Percentiles rank a stretch among this genome's conserved stretches.
Conservation (phyloP, 2,113 vertebrate genomes). For the Channa maculata region DNA sequence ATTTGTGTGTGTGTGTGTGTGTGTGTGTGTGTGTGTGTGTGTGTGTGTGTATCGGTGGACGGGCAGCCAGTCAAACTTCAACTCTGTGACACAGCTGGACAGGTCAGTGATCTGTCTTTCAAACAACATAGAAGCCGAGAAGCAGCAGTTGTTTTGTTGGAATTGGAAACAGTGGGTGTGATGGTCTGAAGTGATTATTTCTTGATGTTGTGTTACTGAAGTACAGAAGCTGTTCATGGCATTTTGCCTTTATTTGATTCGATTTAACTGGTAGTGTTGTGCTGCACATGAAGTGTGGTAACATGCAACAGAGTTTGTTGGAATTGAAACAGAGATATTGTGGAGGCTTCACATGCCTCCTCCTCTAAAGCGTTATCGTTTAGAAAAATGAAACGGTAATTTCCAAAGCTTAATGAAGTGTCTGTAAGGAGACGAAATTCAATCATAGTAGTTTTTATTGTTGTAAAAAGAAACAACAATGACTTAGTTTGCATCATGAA, state of each 20-base stretch:
- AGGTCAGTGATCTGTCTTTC: slow-evolving; percentile 85
- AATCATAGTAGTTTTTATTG: too few relatives aligned
- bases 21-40: slow-evolving; percentile 73
- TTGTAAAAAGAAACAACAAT: too few relatives aligned
- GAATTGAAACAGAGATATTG: too few relatives aligned
- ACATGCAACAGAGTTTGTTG: background rate
- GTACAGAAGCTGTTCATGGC: background rate
- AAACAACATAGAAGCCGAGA: background rate
- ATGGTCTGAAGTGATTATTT: slow-evolving; percentile 17
- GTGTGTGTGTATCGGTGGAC: slow-evolving; percentile 88
- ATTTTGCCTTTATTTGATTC: background rate
- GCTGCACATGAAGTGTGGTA: slow-evolving; percentile 9
- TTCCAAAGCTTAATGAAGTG: too few relatives aligned
- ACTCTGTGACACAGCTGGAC: slow-evolving; percentile 96
- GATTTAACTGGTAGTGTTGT: background rate
- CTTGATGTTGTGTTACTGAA: background rate
- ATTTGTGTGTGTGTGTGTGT: slow-evolving; percentile 35
- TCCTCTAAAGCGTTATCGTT: too few relatives aligned
- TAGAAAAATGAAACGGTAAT: too few relatives aligned
- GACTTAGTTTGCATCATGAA: too few relatives aligned
- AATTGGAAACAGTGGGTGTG: slow-evolving; percentile 46
- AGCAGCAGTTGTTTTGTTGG: slow-evolving; percentile 28
- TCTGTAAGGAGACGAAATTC: too few relatives aligned
- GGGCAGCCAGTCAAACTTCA: slow-evolving; percentile 94
- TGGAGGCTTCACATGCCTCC: too few relatives aligned